phyloP scores from a whole-genome alignment of 1,140 invertebrate genomes.

The Zophobas morio region DNA sequence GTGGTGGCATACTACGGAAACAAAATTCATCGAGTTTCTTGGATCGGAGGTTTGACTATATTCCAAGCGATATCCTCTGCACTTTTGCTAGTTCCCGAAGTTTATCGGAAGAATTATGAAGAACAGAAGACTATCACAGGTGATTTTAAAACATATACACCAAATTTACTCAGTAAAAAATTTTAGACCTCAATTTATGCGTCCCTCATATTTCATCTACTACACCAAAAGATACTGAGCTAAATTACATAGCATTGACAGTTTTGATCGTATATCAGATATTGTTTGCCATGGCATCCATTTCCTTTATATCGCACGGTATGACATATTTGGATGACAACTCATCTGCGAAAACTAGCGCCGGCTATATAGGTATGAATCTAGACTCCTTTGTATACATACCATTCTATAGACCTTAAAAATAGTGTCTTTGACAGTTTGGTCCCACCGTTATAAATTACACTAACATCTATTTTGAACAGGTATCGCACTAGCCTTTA shows the following conservation, averaged over 20 bases:
- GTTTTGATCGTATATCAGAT: conserved; percentile 75
- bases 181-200: conserved; percentile 51
- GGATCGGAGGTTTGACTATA: conserved; percentile 73
- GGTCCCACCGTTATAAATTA: background rate
- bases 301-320: conserved; percentile 76
- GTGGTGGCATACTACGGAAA: conserved; percentile 74
- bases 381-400: background rate
- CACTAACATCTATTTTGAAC: conserved; percentile 22
- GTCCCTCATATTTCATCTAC: background rate
- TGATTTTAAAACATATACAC: background rate
- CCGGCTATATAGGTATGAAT: conserved; percentile 39
- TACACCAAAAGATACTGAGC: conserved; percentile 46
- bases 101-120: conserved; percentile 44
- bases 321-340: conserved; percentile 79
- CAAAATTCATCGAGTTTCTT: conserved; percentile 73
- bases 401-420: no score
- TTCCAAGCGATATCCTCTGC: conserved; percentile 71
- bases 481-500: conserved; percentile 66
- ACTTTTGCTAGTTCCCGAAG: conserved; percentile 73
- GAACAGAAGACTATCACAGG: conserved; percentile 5
- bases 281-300: conserved; percentile 72
- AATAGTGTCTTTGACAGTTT: no score
- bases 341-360: conserved; percentile 13
- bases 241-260: conserved; percentile 68
- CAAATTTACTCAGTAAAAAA: background rate